Conservation (phyloP, 2,113 vertebrate species). For the Vulpes vulpes region DNA sequence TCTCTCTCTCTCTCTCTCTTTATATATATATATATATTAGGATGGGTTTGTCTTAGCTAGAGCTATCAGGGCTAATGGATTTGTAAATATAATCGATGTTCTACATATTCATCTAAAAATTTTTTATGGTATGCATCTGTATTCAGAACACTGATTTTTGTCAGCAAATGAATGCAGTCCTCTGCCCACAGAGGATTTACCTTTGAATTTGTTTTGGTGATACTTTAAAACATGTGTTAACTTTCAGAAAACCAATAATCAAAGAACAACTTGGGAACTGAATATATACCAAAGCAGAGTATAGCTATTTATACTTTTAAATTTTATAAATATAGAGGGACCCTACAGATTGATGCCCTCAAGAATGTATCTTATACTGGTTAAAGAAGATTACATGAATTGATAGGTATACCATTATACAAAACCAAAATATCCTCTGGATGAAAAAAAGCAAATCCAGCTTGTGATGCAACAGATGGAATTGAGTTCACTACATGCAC, state of each 20-base stretch:
- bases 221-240: neutral
- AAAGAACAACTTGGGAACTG: neutral
- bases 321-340: neutral
- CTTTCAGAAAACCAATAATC: neutral
- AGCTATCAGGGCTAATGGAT: neutral
- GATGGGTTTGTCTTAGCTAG: neutral
- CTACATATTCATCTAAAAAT: neutral
- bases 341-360: neutral
- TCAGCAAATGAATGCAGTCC: neutral
- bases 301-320: neutral
- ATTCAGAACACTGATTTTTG: neutral
- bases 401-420: neutral
- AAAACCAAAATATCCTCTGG: neutral
- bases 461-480: neutral
- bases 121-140: neutral
- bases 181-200: neutral
- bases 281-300: slow-evolving; percentile 5
- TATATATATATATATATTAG: neutral
- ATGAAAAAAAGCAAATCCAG: neutral
- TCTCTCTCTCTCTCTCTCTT: neutral
- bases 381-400: neutral
- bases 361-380: neutral
- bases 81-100: neutral
- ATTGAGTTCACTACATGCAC: neutral
- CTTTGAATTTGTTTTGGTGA: neutral